phyloP scores from a whole-genome alignment of 92 coral and sea anemone genomes.

The Epizoanthus fatuus region DNA sequence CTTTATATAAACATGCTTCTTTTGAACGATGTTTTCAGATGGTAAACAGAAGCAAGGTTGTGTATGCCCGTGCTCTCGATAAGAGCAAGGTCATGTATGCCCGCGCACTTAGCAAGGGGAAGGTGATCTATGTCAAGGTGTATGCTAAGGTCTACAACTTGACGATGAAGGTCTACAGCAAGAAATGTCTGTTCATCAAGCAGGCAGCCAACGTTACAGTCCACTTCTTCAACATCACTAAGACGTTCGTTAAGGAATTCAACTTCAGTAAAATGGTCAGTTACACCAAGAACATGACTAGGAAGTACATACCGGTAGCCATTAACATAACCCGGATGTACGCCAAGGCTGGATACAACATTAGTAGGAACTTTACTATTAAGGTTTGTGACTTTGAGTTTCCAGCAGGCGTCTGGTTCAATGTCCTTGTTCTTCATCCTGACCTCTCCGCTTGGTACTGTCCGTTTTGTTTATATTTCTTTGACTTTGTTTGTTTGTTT shows the following conservation, averaged over 20 bases:
- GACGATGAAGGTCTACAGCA: conserved; percentile 55
- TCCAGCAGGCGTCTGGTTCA: too few species aligned
- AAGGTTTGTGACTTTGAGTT: conserved; percentile 17
- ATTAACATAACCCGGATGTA: conserved; percentile 68
- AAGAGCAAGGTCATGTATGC: conserved; percentile 16
- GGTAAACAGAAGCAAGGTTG: conserved; percentile 29
- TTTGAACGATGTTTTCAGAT: too few species aligned
- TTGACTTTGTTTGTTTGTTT: too few species aligned
- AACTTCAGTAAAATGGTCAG: conserved; percentile 63
- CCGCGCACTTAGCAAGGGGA: conserved; percentile 16
- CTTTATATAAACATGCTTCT: too few species aligned
- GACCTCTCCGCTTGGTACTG: too few species aligned
- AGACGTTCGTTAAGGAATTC: conserved; percentile 46
- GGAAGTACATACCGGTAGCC: conserved; percentile 57
- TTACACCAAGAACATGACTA: conserved; percentile 46
- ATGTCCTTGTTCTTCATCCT: too few species aligned
- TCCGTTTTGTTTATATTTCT: too few species aligned
- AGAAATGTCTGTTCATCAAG: conserved; percentile 23
- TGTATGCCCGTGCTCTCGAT: conserved; percentile 27
- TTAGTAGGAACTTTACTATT: conserved; percentile 75
- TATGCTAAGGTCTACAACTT: conserved; percentile 48
- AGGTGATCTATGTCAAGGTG: conserved; percentile 8
- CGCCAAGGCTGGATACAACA: conserved; percentile 51
- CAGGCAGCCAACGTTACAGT: conserved; percentile 44
- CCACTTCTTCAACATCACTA: conserved; percentile 62